These are phyloP conservation scores for Tauraco erythrolophus DNA, from an alignment of 2,113 vertebrate genomes.

Conservation along the genomic window DNA sequence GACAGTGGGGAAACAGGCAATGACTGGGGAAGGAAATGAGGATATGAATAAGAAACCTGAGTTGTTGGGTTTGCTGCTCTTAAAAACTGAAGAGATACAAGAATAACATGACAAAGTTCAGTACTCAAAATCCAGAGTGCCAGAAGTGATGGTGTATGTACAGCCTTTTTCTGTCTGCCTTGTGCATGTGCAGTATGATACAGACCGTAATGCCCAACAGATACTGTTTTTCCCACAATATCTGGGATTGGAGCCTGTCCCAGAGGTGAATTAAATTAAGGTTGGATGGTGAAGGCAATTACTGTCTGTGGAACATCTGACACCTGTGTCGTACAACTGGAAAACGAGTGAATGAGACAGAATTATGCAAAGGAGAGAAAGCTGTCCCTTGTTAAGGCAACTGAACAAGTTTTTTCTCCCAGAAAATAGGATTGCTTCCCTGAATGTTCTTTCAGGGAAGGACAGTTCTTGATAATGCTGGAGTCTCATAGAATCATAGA, in stretches of 20 bases:
- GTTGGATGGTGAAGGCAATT: neutral
- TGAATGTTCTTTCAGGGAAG: neutral
- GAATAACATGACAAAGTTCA: neutral
- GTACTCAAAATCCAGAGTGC: neutral
- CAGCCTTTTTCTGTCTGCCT: neutral
- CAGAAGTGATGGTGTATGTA: neutral
- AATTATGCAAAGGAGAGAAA: neutral
- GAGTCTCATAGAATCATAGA: too few relatives aligned
- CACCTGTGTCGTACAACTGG: neutral
- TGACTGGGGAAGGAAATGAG: neutral
- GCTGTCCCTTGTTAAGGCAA: neutral
- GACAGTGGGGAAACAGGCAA: neutral
- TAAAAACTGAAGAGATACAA: neutral
- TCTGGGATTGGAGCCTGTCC: neutral
- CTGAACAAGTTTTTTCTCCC: neutral
- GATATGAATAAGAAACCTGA: neutral
- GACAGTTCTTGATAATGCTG: neutral
- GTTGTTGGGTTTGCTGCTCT: neutral
- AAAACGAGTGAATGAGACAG: neutral
- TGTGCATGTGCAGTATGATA: neutral
- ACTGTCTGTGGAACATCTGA: neutral
- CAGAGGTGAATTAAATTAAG: neutral
- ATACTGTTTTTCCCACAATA: neutral
- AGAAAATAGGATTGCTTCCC: neutral
- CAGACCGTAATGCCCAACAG: neutral